A percentile compares a stretch with the other conserved stretches of the same genome.
Conservation (phyloP, 2,797 vertebrate genomes). For the Bradypodion ventrale region DNA sequence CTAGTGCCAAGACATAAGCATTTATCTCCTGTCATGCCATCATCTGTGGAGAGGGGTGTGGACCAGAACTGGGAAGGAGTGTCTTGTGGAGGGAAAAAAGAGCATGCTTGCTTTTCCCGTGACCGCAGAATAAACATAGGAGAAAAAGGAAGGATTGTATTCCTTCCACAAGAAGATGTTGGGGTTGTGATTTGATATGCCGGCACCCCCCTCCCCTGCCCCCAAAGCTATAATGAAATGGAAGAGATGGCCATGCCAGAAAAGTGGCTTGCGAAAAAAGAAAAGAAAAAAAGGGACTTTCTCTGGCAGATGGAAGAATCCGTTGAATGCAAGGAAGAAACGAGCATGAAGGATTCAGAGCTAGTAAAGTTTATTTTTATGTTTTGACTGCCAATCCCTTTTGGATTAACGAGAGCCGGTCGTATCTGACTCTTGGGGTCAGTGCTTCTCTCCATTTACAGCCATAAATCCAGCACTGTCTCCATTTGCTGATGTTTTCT, state of each 20-base stretch:
- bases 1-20: not conserved
- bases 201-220: too few species aligned
- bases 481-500: too few species aligned
- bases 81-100: rapidly evolving
- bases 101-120: conserved; percentile 39
- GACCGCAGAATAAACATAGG: conserved; percentile 32
- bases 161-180: conserved; percentile 45
- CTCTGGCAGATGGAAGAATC: not conserved
- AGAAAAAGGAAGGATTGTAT: conserved; percentile 41
- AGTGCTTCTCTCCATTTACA: too few species aligned
- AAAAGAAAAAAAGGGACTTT: not conserved
- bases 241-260: not conserved
- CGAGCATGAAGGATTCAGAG: not conserved
- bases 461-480: too few species aligned
- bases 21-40: not conserved
- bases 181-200: conserved; percentile 48
- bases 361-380: too few species aligned
- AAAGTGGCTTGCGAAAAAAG: rapidly evolving
- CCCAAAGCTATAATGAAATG: not conserved
- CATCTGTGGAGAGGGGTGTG: not conserved
- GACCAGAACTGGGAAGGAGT: conserved; percentile 10
- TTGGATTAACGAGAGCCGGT: too few species aligned
- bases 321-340: not conserved
- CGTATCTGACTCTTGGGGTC: too few species aligned
- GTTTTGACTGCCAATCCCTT: too few species aligned